Evolutionary conservation across 2,888 invertebrate genomes (phyloP).

Genomic region (Drosophila emarginata): DNA sequence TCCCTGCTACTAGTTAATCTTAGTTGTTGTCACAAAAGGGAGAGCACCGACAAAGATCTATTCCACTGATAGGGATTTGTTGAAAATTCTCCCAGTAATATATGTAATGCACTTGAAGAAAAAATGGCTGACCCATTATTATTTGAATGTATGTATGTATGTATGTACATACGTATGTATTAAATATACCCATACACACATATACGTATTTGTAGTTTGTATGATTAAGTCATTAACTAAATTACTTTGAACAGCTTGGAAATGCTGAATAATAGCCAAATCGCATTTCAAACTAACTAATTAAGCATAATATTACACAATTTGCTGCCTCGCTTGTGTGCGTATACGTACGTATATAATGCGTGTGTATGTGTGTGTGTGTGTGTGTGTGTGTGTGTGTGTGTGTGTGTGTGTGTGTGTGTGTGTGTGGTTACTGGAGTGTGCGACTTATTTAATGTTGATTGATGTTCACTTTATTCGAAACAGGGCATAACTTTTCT

Average conservation of each 20-base stretch:
- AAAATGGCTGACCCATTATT: too few relatives aligned
- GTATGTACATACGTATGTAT: neutral
- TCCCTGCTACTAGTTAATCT: constrained; percentile 3
- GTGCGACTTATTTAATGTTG: constrained; percentile 30
- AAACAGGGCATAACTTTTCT: neutral
- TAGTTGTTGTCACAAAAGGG: constrained; percentile 31
- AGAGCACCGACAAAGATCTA: constrained; percentile 13
- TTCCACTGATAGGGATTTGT: constrained; percentile 21
- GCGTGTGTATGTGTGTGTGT: neutral
- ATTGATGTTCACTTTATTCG: constrained; percentile 49
- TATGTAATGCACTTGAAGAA: constrained; percentile 15
- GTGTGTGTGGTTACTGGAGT: neutral
- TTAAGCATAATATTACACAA: constrained; percentile 27
- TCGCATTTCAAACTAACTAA: constrained; percentile 38
- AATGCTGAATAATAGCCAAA: constrained; percentile 47
- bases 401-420: neutral
- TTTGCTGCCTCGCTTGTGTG: neutral
- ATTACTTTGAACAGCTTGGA: constrained; percentile 38
- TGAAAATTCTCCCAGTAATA: constrained; percentile 13
- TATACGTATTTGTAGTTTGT: constrained; percentile 27
- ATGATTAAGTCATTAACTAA: constrained; percentile 61
- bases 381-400: neutral
- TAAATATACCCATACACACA: too few relatives aligned
- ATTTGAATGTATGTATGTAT: too few relatives aligned
- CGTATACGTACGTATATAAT: neutral